These are phyloP conservation scores for Euwallacea similis DNA, from an alignment of 1,140 invertebrate species.

Conservation along the genomic window DNA sequence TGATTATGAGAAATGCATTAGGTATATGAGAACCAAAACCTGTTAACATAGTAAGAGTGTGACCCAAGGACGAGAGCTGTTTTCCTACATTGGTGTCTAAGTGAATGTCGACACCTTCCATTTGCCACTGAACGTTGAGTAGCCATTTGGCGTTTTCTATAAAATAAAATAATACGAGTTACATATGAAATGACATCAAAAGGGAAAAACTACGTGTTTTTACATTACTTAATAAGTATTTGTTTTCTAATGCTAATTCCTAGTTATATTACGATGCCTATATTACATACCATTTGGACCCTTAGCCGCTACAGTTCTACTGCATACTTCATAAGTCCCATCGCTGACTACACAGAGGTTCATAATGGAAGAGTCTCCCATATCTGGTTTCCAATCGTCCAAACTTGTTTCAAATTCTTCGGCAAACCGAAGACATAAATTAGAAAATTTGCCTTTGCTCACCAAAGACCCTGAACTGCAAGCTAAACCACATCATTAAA, in stretches of 20 bases:
- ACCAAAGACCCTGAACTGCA: constrained; percentile 80
- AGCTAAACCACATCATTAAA: constrained; percentile 52
- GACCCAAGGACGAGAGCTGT: constrained; percentile 88
- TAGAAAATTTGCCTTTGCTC: constrained; percentile 79
- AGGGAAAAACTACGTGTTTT: not conserved
- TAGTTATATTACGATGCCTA: not conserved
- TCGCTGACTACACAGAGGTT: constrained; percentile 97
- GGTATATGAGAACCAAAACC: constrained; percentile 48
- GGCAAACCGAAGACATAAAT: constrained; percentile 90
- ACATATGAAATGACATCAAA: not conserved
- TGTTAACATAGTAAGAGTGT: constrained; percentile 93
- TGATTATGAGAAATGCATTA: not conserved
- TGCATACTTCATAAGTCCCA: constrained; percentile 96
- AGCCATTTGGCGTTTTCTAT: constrained; percentile 97
- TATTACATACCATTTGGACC: constrained; percentile 61
- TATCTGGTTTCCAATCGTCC: constrained; percentile 96
- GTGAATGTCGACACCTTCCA: constrained; percentile 98
- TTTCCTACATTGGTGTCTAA: constrained; percentile 95
- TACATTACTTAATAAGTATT: no score
- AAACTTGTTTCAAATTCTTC: constrained; percentile 95
- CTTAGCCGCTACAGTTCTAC: constrained; percentile 81
- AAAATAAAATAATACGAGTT: constrained; percentile 17
- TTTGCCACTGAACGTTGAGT: constrained; percentile 96
- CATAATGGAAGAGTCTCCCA: constrained; percentile 79
- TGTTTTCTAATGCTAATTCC: no score